Conservation (phyloP, 2,797 vertebrate genomes). For the Sciurus carolinensis region DNA sequence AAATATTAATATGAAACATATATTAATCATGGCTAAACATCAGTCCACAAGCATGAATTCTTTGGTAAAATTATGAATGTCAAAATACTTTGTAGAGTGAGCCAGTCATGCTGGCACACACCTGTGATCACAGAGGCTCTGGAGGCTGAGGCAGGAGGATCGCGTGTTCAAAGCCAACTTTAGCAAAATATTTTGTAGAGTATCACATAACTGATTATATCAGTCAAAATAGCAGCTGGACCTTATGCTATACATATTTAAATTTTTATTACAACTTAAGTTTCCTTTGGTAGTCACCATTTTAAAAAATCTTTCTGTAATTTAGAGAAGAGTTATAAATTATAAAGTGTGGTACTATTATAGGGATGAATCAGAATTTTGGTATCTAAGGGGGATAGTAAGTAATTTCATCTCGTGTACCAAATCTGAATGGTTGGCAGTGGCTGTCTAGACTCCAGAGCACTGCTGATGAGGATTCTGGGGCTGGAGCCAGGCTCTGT, state of each 20-base stretch:
- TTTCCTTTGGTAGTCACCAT: background rate
- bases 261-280: background rate
- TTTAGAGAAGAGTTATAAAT: background rate
- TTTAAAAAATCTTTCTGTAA: slow-evolving; percentile 31
- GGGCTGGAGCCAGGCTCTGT: background rate
- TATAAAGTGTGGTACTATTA: background rate
- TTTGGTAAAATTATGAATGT: slow-evolving; percentile 44
- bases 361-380: background rate
- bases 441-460: background rate
- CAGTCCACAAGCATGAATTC: background rate
- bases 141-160: no score
- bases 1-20: background rate
- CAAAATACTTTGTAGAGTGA: background rate
- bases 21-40: background rate
- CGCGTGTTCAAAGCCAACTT: no score
- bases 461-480: background rate
- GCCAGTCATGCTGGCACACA: no score
- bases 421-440: background rate
- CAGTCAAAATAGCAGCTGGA: background rate
- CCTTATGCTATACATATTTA: background rate
- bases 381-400: background rate
- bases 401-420: background rate
- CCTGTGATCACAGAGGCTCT: no score
- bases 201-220: background rate
- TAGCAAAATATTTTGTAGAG: background rate